Percentiles rank a stretch among this genome's conserved stretches.
Evolutionary conservation across 1,140 invertebrate species (phyloP).

Genomic region (Eriocheir sinensis): DNA sequence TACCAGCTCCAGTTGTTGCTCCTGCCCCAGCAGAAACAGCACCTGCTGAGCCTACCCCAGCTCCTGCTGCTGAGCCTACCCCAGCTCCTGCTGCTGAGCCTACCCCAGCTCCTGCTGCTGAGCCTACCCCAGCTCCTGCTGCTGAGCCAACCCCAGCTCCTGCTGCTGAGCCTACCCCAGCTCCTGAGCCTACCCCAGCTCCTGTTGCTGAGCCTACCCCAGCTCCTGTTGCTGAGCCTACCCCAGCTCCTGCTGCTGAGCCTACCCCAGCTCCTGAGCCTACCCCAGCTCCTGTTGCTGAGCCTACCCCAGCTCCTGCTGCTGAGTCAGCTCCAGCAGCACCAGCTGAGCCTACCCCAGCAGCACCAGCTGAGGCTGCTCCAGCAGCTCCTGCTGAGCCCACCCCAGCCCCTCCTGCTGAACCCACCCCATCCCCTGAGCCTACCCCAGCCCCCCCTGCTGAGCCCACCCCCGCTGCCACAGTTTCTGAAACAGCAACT

Average conservation of each 20-base stretch:
- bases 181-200: neutral
- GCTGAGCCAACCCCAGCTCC: slow-evolving; percentile 24
- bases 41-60: slow-evolving; percentile 40
- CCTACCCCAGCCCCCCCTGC: slow-evolving; percentile 13
- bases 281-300: neutral
- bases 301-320: slow-evolving; percentile 48
- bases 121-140: slow-evolving; percentile 34
- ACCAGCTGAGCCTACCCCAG: slow-evolving; percentile 33
- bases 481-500: slow-evolving; percentile 23
- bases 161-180: slow-evolving; percentile 40
- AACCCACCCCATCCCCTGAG: neutral
- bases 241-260: slow-evolving; percentile 57
- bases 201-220: slow-evolving; percentile 42
- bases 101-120: slow-evolving; percentile 5
- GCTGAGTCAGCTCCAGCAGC: slow-evolving; percentile 23
- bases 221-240: slow-evolving; percentile 52
- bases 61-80: slow-evolving; percentile 29
- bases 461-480: neutral
- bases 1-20: slow-evolving; percentile 36
- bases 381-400: slow-evolving; percentile 34
- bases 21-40: slow-evolving; percentile 44
- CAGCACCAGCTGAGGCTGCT: slow-evolving; percentile 4
- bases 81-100: slow-evolving; percentile 46
- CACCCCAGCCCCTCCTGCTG: slow-evolving; percentile 34
- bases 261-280: slow-evolving; percentile 24